phyloP scores from a whole-genome alignment of 2,888 invertebrate genomes.

The Pheosia tremula region DNA sequence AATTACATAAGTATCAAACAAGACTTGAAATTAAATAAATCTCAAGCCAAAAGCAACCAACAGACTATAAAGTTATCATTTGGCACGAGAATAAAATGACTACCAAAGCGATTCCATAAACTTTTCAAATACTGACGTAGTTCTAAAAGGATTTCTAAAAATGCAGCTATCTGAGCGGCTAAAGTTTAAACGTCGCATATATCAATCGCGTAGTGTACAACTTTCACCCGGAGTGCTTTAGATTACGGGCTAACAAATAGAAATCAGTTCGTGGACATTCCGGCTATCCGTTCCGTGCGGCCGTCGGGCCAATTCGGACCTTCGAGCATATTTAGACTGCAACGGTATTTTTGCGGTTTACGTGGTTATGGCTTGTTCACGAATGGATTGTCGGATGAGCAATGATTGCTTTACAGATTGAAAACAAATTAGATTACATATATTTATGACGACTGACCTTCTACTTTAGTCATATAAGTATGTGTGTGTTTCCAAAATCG shows the following conservation, averaged over 20 bases:
- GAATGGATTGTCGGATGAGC: slow-evolving; percentile 15
- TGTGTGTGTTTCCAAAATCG: background rate
- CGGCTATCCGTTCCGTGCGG: slow-evolving; percentile 29
- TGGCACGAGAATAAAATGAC: slow-evolving; percentile 34
- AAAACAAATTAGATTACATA: background rate
- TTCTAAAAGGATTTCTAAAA: slow-evolving; percentile 18
- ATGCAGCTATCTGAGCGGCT: slow-evolving; percentile 19
- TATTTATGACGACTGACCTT: background rate
- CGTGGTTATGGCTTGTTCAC: slow-evolving; percentile 31
- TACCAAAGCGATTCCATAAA: slow-evolving; percentile 22
- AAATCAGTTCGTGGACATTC: slow-evolving; percentile 36
- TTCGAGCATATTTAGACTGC: slow-evolving; percentile 47
- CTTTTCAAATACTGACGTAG: slow-evolving; percentile 32
- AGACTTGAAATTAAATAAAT: background rate
- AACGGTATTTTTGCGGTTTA: slow-evolving; percentile 39
- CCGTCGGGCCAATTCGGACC: slow-evolving; percentile 29
- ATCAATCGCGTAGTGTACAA: slow-evolving; percentile 40
- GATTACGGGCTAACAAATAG: slow-evolving; percentile 54
- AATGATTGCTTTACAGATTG: background rate
- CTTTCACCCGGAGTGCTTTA: slow-evolving; percentile 40
- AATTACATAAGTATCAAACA: background rate
- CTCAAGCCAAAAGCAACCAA: slow-evolving; percentile 34
- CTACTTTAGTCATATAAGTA: no score
- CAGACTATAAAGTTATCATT: slow-evolving; percentile 28
- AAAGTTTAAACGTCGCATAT: slow-evolving; percentile 35